These are phyloP conservation scores for Chlorodrepanis virens DNA, from an alignment of 2,113 vertebrate genomes.

Conservation along the genomic window DNA sequence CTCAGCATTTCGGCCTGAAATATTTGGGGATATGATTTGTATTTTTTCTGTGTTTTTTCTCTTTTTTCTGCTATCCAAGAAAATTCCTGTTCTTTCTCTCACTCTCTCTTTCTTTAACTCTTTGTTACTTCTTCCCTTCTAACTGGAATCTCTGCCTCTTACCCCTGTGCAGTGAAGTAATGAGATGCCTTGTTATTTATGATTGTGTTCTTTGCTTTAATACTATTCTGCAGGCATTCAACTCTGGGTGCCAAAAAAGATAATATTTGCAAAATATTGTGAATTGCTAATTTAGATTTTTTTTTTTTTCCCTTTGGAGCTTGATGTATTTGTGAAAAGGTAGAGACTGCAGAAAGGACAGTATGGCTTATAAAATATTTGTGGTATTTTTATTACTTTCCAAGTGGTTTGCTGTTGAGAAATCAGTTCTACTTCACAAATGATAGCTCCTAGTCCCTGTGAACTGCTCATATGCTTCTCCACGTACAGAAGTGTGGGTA, in stretches of 20 bases:
- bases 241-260: not conserved
- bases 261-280: not conserved
- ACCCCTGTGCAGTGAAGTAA: not conserved
- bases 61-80: not conserved
- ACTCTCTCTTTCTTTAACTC: not conserved
- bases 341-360: not conserved
- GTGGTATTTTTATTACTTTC: not conserved
- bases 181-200: not conserved
- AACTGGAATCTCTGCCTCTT: not conserved
- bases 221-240: not conserved
- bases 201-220: not conserved
- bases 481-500: not conserved
- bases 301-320: not conserved
- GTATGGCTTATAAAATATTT: not conserved
- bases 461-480: not conserved
- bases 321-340: not conserved
- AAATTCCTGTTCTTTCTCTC: not conserved
- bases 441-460: not conserved
- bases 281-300: not conserved
- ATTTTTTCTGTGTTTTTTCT: not conserved
- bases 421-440: not conserved
- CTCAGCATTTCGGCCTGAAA: not conserved
- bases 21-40: not conserved
- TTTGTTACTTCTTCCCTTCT: not conserved
- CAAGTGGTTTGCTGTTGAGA: not conserved